These are phyloP conservation scores for Toxostoma redivivum DNA, from an alignment of 2,113 vertebrate genomes.

Conservation along the genomic window DNA sequence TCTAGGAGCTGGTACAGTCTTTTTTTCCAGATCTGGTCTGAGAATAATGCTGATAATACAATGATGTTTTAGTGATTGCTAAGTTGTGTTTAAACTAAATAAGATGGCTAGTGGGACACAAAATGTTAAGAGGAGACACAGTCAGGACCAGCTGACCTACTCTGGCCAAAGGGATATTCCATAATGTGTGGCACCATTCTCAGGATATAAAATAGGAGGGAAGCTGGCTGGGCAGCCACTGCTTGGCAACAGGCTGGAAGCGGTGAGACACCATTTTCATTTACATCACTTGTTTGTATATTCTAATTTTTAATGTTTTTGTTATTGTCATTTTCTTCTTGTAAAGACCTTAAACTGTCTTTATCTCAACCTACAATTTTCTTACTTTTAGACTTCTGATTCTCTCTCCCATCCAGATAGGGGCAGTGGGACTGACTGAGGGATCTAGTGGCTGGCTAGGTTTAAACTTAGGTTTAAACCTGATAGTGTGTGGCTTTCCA, in stretches of 20 bases:
- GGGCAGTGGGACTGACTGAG: fast-evolving
- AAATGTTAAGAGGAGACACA: neutral
- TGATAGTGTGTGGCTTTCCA: neutral
- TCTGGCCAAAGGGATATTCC: neutral
- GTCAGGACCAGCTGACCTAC: neutral
- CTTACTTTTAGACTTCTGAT: neutral
- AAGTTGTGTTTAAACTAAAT: neutral
- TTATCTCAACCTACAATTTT: neutral
- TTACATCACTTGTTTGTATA: neutral
- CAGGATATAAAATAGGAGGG: neutral
- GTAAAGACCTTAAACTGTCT: neutral
- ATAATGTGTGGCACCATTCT: neutral
- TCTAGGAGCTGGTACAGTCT: neutral
- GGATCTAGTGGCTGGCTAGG: neutral
- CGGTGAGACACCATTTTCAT: neutral
- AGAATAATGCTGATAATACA: neutral
- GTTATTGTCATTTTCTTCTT: neutral
- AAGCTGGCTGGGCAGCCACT: neutral
- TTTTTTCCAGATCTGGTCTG: neutral
- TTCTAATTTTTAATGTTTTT: too few species aligned
- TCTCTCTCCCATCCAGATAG: neutral
- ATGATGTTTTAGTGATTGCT: neutral
- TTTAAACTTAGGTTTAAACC: neutral
- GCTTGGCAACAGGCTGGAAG: fast-evolving
- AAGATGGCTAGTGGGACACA: neutral